Base-by-base conservation (phyloP, 2,888 invertebrate species). In the Sepiola atlantica region DNA sequence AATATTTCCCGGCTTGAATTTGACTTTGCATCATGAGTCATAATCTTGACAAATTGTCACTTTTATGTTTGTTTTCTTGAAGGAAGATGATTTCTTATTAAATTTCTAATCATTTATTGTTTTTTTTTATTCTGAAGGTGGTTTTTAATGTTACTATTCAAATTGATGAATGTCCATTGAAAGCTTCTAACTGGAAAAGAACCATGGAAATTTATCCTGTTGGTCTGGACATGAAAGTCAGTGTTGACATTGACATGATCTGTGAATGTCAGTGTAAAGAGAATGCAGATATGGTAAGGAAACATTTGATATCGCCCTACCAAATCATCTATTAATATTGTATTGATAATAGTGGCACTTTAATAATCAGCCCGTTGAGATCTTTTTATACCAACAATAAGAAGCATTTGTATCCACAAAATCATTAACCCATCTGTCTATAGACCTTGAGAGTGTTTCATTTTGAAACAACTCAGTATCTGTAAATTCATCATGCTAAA, bases 131-230 rank as follows among this genome's bases (percentile, higher is more conserved):
- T 16, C 6, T 92, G 16, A 45, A 92, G 92, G 92, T 92, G 4
- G n/a, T 24, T 45, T 92, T 92, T 92, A 55, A 54, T 92, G 92
- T 92, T 92, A 32, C 45, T 0, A 92, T 92, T 92, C 54, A 92
- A 92, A 55, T 92, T 54, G 92, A 92, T 92, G 55, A 92, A 45
- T 92, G 92, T 12, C 54, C 92, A 6, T 8, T 6, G 92, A 92
- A 92, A 55, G 54, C n/a, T 45, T 14, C 92, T 14, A 55, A 92
- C 92, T n/a, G 92, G 35, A 92, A 92, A 92, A 28, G 92, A n/a
- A 92, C 45, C 45, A 18, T 92, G 45, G 55, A 24, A 18, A 92
- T 92, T 20, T 20, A 92, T 92, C 92, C 92, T n/a, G n/a, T 92
- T 35, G 92, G 92, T 55, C 6, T 92, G 92, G 35, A 28, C 14